Conservation (phyloP, 2,888 invertebrate genomes). For the Macrophya alboannulata region DNA sequence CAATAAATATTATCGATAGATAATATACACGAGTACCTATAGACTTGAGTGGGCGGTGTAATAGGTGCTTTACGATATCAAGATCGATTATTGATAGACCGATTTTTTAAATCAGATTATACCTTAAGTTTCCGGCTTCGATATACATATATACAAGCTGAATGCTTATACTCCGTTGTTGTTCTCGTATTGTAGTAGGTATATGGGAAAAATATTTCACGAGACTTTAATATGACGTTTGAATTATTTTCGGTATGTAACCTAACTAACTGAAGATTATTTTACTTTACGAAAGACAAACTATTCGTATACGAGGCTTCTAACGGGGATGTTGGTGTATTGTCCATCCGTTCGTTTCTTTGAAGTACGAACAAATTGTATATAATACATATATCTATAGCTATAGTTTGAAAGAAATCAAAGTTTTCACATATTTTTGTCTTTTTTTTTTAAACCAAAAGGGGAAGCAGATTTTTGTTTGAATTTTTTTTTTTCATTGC, state of each 20-base stretch:
- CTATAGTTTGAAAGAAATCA: neutral
- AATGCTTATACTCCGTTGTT: neutral
- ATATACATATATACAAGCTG: neutral
- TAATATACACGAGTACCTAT: neutral
- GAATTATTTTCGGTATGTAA: neutral
- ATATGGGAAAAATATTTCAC: neutral
- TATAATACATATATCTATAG: no score
- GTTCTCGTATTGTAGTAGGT: no score
- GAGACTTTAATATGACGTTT: neutral
- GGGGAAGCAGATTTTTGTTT: neutral
- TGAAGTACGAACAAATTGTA: neutral
- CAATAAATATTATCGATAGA: conserved; percentile 11
- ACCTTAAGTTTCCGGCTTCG: neutral
- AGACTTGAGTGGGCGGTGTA: neutral
- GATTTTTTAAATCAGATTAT: neutral
- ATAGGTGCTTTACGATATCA: conserved; percentile 11
- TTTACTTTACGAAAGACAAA: neutral
- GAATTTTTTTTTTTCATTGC: neutral
- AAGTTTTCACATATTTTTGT: no score
- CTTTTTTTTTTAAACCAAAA: neutral
- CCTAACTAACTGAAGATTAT: no score
- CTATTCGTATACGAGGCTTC: neutral
- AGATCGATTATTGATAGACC: conserved; percentile 11
- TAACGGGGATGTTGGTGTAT: neutral
- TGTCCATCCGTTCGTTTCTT: neutral